Conservation (phyloP, 2,888 invertebrate species). For the Metopia argyrocephala region DNA sequence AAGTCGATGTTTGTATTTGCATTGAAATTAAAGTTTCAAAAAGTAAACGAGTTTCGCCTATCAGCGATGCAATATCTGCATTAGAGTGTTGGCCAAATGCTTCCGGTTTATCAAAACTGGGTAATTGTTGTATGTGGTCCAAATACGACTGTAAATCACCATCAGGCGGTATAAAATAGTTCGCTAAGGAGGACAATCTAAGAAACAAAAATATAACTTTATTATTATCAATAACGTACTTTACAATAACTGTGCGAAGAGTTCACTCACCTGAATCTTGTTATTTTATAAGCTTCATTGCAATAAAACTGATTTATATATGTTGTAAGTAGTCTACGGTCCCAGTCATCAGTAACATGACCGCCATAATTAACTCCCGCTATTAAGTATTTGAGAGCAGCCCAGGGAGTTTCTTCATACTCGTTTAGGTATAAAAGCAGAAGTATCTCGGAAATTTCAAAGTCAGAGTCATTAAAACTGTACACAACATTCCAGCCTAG, state of each 20-base stretch:
- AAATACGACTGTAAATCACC: constrained; percentile 89
- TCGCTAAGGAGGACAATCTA: constrained; percentile 85
- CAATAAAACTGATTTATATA: constrained; percentile 91
- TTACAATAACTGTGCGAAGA: not conserved
- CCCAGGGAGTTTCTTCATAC: constrained; percentile 94
- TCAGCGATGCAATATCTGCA: constrained; percentile 92
- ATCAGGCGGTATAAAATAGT: constrained; percentile 91
- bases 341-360: constrained; percentile 88
- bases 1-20: constrained; percentile 82
- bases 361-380: constrained; percentile 94
- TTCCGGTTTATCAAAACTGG: constrained; percentile 89
- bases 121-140: constrained; percentile 88
- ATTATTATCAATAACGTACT: too few relatives aligned
- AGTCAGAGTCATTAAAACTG: constrained; percentile 94
- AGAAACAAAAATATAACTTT: not conserved
- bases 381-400: constrained; percentile 91
- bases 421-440: constrained; percentile 91
- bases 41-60: constrained; percentile 87
- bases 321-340: constrained; percentile 86
- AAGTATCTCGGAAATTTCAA: constrained; percentile 92
- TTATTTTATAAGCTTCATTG: constrained; percentile 77
- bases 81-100: constrained; percentile 94
- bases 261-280: constrained; percentile 68
- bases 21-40: constrained; percentile 89
- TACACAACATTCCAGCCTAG: constrained; percentile 94